Evolutionary conservation across 2,888 invertebrate species (phyloP), one percentile per base, ranked within the genome.

Genomic region (Chelonus formosanus): DNA sequence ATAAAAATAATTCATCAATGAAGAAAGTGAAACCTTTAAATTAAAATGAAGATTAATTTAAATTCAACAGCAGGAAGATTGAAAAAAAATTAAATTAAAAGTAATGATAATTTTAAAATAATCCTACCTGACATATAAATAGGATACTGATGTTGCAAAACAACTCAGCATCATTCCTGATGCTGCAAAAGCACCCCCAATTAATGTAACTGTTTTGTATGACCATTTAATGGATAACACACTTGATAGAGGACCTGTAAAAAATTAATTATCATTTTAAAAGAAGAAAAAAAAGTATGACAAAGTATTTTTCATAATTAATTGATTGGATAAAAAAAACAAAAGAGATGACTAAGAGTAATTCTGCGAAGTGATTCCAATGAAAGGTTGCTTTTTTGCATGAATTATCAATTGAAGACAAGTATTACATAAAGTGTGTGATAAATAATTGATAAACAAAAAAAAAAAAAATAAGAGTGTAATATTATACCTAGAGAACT

Each of bases 191-290:
- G 90, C 87, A 1, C 95, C 94, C 3, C 95, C 95, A 36, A 94
- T 85, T 20, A 95, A 85, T 0, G 94, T 94, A 10, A 95, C 95
- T 10, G 91, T 91, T 67, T 91, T 86, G 78, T 93, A 94, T 36
- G 94, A 94, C 87, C 92, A 94, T 79, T 90, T 92, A 73, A 92
- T 90, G 2, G 94, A 94, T 63, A 95, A 85, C 70, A 94, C 90
- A 74, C 94, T 94, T n/a, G 94, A 93, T 60, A 95, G 79, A 6
- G 95, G 95, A 77, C 95, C 95, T 95, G 20, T 20, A 20, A 20
- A 20, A 20, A 20, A 20, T 20, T 20, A 20, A 20, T 20, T 20
- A 20, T 20, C 20, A 20, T 20, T 20, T 20, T 20, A 20, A 20
- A 63, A 43, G 6, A 40, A 7, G n/a, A 63, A 44, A 34, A 34